These are phyloP conservation scores for Drosophila pseudoananassae DNA, from an alignment of 1,140 invertebrate genomes.

Conservation along the genomic window DNA sequence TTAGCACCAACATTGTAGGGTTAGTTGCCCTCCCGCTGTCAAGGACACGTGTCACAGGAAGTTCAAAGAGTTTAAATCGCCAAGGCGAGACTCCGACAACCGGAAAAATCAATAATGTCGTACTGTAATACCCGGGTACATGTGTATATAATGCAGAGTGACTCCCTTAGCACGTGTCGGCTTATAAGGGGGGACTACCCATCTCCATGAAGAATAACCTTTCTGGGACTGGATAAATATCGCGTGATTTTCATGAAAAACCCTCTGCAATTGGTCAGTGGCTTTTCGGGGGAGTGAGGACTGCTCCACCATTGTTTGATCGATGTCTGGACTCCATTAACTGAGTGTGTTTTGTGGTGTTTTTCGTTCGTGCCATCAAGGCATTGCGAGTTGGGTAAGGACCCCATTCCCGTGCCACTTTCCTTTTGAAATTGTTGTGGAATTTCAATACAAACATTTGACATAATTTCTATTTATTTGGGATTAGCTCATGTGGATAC, in stretches of 20 bases:
- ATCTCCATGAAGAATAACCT: slow-evolving; percentile 9
- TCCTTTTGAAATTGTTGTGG: slow-evolving; percentile 38
- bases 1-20: slow-evolving; percentile 38
- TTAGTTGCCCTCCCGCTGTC: slow-evolving; percentile 52
- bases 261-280: slow-evolving; percentile 59
- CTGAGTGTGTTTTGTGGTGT: slow-evolving; percentile 39
- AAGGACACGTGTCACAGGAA: slow-evolving; percentile 74
- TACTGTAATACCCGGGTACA: slow-evolving; percentile 49
- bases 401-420: neutral
- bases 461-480: slow-evolving; percentile 80
- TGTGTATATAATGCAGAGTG: slow-evolving; percentile 17
- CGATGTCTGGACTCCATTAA: slow-evolving; percentile 64
- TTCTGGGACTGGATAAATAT: slow-evolving; percentile 60
- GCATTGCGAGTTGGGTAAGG: slow-evolving; percentile 39
- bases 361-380: slow-evolving; percentile 52
- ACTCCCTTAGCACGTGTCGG: slow-evolving; percentile 63
- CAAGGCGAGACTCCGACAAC: slow-evolving; percentile 32
- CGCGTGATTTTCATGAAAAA: slow-evolving; percentile 71
- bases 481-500: slow-evolving; percentile 47
- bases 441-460: slow-evolving; percentile 66
- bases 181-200: slow-evolving; percentile 12
- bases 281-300: neutral
- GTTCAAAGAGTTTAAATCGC: slow-evolving; percentile 71
- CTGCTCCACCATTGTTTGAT: slow-evolving; percentile 59
- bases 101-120: slow-evolving; percentile 66